phyloP scores from a whole-genome alignment of 2,113 vertebrate genomes.

The human region DNA sequence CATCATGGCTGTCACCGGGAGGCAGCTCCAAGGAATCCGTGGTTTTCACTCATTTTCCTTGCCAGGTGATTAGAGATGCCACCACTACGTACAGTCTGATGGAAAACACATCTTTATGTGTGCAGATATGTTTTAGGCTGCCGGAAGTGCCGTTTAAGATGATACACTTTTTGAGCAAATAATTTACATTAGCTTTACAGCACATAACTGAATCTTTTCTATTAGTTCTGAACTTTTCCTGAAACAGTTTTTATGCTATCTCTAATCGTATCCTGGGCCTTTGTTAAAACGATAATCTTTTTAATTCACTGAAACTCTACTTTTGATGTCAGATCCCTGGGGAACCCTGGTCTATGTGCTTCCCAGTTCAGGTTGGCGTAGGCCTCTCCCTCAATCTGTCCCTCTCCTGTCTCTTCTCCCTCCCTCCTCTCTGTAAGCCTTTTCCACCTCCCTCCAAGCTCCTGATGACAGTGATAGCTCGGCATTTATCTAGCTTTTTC shows the following conservation, averaged over 20 bases:
- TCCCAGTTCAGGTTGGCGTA: background rate
- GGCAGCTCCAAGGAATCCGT: background rate
- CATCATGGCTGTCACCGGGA: background rate
- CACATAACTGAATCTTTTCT: background rate
- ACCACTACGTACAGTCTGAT: background rate
- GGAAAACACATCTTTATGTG: background rate
- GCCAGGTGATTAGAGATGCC: background rate
- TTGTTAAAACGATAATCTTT: background rate
- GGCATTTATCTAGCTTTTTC: background rate
- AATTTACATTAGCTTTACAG: background rate
- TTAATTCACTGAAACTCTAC: background rate
- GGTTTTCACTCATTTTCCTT: background rate
- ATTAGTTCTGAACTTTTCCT: background rate
- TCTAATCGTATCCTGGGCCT: background rate
- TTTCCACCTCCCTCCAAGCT: background rate
- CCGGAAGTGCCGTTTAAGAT: background rate
- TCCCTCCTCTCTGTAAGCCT: background rate
- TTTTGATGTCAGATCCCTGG: background rate
- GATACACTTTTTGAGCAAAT: background rate
- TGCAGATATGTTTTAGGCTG: background rate
- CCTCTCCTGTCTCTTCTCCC: background rate
- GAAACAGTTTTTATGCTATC: background rate
- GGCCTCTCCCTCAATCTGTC: background rate
- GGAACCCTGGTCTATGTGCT: background rate
- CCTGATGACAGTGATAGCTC: background rate